Percentiles rank a stretch among this genome's conserved stretches.
Conservation (phyloP, 1,140 invertebrate species). For the Meloidogyne floridensis region DNA sequence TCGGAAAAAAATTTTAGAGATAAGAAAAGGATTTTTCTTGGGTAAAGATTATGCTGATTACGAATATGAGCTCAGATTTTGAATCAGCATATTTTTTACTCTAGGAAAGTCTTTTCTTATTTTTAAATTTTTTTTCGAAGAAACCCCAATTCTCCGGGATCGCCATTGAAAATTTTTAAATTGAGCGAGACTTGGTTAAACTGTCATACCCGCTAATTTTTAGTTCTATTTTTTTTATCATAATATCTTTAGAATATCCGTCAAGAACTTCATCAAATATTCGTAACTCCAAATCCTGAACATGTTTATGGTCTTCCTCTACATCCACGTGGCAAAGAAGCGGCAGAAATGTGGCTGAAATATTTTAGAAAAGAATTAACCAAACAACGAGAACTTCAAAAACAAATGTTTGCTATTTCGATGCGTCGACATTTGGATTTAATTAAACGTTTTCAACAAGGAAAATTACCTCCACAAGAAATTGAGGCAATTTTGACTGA, state of each 20-base stretch:
- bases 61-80: no score
- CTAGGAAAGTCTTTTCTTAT: no score
- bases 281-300: conserved; percentile 32
- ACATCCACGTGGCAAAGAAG: conserved; percentile 38
- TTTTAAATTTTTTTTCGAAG: no score
- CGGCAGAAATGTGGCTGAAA: conserved; percentile 40
- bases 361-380: conserved; percentile 30
- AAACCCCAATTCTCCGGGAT: no score
- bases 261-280: conserved; percentile 26
- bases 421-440: conserved; percentile 31
- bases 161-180: no score
- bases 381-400: conserved; percentile 10
- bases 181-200: no score
- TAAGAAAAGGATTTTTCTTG: no score
- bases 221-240: no score
- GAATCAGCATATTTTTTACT: no score
- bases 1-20: no score
- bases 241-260: conserved; percentile 13
- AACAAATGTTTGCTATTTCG: conserved; percentile 29
- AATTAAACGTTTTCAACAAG: conserved; percentile 27
- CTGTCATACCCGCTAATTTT: no score
- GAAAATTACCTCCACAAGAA: conserved; percentile 28
- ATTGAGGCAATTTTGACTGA: conserved; percentile 24
- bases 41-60: no score
- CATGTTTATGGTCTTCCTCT: conserved; percentile 29